These are phyloP conservation scores for Montifringilla adamsi DNA, from an alignment of 2,113 vertebrate species.

Conservation along the genomic window DNA sequence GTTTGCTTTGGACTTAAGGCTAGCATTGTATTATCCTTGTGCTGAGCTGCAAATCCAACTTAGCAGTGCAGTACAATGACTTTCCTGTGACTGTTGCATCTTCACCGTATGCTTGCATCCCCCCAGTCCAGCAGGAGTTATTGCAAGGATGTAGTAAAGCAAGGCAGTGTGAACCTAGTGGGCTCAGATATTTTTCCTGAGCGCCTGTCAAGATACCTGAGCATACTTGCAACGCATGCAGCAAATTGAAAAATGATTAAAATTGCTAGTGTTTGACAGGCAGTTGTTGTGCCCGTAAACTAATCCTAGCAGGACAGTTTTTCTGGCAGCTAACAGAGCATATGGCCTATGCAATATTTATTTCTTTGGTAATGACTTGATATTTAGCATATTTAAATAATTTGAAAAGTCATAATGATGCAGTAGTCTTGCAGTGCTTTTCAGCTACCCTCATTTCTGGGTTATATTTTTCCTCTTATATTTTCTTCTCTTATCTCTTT, in stretches of 20 bases:
- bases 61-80: neutral
- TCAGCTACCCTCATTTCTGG: constrained; percentile 41
- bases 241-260: constrained; percentile 51
- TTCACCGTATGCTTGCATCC: neutral
- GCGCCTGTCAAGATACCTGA: constrained; percentile 45
- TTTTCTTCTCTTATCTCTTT: constrained; percentile 66
- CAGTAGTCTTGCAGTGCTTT: constrained; percentile 9
- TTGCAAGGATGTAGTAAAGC: neutral
- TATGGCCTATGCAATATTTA: constrained; percentile 71
- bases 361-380: constrained; percentile 63
- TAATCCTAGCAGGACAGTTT: constrained; percentile 59
- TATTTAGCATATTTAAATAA: constrained; percentile 56
- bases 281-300: constrained; percentile 7
- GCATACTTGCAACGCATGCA: neutral
- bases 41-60: neutral
- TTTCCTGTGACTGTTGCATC: neutral
- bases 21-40: neutral
- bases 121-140: neutral
- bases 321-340: constrained; percentile 64
- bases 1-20: neutral
- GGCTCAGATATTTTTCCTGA: neutral
- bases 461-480: constrained; percentile 45
- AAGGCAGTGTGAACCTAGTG: neutral
- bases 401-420: constrained; percentile 43
- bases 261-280: constrained; percentile 29